A percentile compares a stretch with the other conserved stretches of the same genome.
Conservation (phyloP, 2,888 invertebrate species). For the Folsomia candida region DNA sequence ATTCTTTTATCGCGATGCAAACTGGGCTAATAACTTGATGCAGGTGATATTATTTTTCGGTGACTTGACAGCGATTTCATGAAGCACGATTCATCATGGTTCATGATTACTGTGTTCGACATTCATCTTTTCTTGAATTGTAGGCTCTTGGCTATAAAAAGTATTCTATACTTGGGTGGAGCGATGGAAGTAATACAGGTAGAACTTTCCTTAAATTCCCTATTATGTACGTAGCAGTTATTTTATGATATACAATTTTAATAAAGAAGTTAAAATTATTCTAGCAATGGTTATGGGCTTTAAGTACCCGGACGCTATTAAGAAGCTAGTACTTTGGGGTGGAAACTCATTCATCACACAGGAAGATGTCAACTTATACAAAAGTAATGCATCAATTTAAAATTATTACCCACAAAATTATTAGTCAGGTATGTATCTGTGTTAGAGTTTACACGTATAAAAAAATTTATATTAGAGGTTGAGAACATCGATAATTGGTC, state of each 20-base stretch:
- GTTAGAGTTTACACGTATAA: background rate
- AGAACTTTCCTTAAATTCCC: too few species aligned
- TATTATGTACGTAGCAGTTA: too few species aligned
- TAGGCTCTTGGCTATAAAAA: slow-evolving; percentile 64
- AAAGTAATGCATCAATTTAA: too few species aligned
- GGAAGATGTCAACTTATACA: slow-evolving; percentile 64
- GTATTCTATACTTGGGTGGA: slow-evolving; percentile 82
- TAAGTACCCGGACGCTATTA: slow-evolving; percentile 64
- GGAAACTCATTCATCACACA: slow-evolving; percentile 71
- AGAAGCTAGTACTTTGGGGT: slow-evolving; percentile 75
- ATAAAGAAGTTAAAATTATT: too few species aligned
- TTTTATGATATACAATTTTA: too few species aligned
- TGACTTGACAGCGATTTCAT: too few species aligned
- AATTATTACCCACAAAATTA: background rate
- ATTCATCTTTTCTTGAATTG: slow-evolving; percentile 14
- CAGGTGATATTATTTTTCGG: slow-evolving; percentile 56
- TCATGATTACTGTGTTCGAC: too few species aligned
- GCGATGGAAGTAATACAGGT: slow-evolving; percentile 81
- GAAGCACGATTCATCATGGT: too few species aligned
- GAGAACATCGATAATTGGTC: slow-evolving; percentile 76
- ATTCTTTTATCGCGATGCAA: slow-evolving; percentile 74
- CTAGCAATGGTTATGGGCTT: slow-evolving; percentile 71
- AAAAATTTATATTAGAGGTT: slow-evolving; percentile 55
- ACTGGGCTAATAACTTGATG: slow-evolving; percentile 69
- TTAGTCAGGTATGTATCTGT: slow-evolving; percentile 2